Base-by-base conservation (phyloP, 2,888 invertebrate species). In the Rhingia campestris region DNA sequence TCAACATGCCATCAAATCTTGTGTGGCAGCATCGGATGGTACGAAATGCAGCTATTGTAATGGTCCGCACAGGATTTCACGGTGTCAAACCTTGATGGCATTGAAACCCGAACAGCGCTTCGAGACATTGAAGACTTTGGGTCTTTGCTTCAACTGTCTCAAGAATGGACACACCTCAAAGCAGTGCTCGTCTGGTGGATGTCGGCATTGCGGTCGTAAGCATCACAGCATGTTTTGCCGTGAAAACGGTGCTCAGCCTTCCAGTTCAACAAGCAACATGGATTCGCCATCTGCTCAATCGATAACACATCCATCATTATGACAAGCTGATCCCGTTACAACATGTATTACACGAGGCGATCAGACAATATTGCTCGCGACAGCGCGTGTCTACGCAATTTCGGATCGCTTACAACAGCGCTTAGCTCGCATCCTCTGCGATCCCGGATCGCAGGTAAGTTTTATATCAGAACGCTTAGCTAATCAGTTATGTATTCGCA, bases 361-460 rank as follows among this genome's bases (percentile, higher is more conserved):
- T n/a, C 56, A 9, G 2, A 64, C 69, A 6, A 58, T 75, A 2
- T 39, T 81, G 43, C 43, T 74, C 12, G 81, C 81, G 6, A 81
- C 66, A 22, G 73, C 66, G 49, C 56, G 43, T 3, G 81, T 41
- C 6, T 58, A 53, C 32, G 75, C 49, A 56, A 22, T n/a, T 70
- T 74, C 58, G 7, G 32, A 64, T 22, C 22, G 22, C 22, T 22
- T 3, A 12, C 56, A 45, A 54, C 56, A 61, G 47, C 61, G 59
- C 9, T n/a, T 75, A 22, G 22, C 22, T 22, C 22, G 22, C 22
- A 22, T 22, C 22, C 22, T 22, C 22, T 22, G 22, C 22, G 32
- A 64, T 41, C 30, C 73, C 63, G 77, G 77, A 67, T 86, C 81
- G 43, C 79, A 81, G 58, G 75, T 72, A 64, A 69, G 73, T 41